Percentiles rank a stretch among this genome's conserved stretches.
phyloP scores from a whole-genome alignment of 2,113 vertebrate species.

The Anser cygnoides region DNA sequence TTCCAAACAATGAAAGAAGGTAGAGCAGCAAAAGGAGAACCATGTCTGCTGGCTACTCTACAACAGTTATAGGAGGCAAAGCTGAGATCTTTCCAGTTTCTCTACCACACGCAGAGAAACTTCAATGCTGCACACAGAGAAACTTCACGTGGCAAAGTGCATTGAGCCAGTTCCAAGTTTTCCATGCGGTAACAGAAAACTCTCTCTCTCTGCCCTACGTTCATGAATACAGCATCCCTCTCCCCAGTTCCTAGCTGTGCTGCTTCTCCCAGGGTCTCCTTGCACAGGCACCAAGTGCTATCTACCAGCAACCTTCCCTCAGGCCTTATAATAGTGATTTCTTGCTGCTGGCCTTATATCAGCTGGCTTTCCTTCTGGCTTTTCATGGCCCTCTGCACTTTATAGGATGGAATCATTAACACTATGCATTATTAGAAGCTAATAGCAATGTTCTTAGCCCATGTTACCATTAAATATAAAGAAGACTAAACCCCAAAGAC shows the following conservation, averaged over 20 bases:
- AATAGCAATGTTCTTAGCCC: conserved; percentile 36
- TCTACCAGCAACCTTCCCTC: background rate
- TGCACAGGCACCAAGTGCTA: background rate
- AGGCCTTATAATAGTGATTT: background rate
- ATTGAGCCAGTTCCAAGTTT: background rate
- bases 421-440: background rate
- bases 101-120: background rate
- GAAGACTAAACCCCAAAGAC: background rate
- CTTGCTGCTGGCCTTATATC: background rate
- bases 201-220: background rate
- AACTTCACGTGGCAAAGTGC: background rate
- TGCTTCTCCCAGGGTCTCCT: background rate
- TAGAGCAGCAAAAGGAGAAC: background rate
- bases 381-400: background rate
- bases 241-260: background rate
- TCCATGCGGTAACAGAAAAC: background rate
- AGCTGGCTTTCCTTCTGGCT: background rate
- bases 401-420: background rate
- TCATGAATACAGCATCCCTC: background rate
- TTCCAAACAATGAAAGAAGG: background rate
- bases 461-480: background rate
- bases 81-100: background rate
- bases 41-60: background rate
- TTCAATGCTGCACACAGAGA: background rate
- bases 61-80: background rate